phyloP scores from a whole-genome alignment of 2,797 vertebrate genomes.

The Trematomus bernacchii region DNA sequence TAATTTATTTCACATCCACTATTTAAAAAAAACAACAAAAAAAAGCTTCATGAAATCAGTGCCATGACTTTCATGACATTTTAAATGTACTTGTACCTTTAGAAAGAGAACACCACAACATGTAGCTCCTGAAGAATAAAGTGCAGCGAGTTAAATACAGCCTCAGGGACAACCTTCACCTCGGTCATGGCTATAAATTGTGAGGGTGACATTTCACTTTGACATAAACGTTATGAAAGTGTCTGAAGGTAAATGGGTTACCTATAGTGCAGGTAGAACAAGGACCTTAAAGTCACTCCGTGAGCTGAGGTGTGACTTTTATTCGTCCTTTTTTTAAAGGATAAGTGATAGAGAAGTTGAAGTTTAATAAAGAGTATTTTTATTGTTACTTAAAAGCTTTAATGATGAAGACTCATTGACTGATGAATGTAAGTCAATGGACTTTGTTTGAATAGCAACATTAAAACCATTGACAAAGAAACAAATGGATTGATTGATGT shows the following conservation, averaged over 20 bases:
- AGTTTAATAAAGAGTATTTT: too few species aligned
- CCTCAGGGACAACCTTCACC: background rate
- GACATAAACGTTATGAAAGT: background rate
- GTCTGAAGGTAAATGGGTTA: background rate
- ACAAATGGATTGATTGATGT: too few species aligned
- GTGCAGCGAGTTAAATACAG: background rate
- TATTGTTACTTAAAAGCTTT: too few species aligned
- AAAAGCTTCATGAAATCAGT: background rate
- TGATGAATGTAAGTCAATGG: too few species aligned
- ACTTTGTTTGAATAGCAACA: too few species aligned
- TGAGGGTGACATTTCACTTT: background rate
- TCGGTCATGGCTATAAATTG: background rate
- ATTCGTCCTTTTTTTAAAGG: background rate
- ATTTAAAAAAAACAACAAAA: constrained; percentile 17
- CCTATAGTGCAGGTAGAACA: background rate
- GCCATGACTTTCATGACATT: background rate
- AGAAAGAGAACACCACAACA: background rate
- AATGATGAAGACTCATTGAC: too few species aligned
- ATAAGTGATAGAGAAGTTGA: too few species aligned
- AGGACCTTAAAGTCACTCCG: background rate
- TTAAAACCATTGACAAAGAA: too few species aligned
- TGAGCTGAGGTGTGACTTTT: background rate
- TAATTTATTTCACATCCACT: constrained; percentile 8
- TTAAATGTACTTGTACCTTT: background rate
- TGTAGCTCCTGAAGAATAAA: too few species aligned